Conservation (phyloP, 2,113 vertebrate species). For the Rhadina sibilatrix region DNA sequence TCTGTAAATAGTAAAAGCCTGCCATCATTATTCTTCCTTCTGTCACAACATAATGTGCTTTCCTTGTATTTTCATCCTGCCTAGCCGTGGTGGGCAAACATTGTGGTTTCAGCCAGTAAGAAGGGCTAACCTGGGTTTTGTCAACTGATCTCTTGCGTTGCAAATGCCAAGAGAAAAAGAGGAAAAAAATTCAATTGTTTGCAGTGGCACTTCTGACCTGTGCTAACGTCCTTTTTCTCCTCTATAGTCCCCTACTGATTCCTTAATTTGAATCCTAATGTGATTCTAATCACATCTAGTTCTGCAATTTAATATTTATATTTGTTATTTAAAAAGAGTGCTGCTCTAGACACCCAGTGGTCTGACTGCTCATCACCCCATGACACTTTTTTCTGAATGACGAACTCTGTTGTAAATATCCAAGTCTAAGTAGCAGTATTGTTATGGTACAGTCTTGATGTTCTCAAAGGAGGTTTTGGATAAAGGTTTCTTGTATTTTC, state of each 20-base stretch:
- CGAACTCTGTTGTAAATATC: not conserved
- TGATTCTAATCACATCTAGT: not conserved
- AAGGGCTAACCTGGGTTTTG: not conserved
- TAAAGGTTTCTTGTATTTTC: not conserved
- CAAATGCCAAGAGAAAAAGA: not conserved
- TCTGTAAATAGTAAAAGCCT: not conserved
- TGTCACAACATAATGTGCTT: not conserved
- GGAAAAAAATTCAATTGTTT: not conserved
- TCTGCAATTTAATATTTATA: not conserved
- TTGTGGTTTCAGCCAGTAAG: not conserved
- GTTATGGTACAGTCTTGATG: not conserved
- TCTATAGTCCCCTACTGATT: not conserved
- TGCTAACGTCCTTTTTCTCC: not conserved
- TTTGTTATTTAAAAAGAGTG: not conserved
- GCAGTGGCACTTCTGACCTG: not conserved
- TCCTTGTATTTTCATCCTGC: not conserved
- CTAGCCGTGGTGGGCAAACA: not conserved
- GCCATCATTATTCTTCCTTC: not conserved
- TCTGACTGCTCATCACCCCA: not conserved
- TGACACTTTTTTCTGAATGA: not conserved
- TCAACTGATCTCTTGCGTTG: not conserved
- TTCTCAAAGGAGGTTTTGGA: not conserved
- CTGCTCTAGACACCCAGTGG: not conserved
- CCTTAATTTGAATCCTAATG: not conserved
- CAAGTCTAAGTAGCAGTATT: not conserved